These are phyloP conservation scores for Caenorhabditis japonica DNA, from an alignment of 2,888 invertebrate genomes.

Conservation along the genomic window DNA sequence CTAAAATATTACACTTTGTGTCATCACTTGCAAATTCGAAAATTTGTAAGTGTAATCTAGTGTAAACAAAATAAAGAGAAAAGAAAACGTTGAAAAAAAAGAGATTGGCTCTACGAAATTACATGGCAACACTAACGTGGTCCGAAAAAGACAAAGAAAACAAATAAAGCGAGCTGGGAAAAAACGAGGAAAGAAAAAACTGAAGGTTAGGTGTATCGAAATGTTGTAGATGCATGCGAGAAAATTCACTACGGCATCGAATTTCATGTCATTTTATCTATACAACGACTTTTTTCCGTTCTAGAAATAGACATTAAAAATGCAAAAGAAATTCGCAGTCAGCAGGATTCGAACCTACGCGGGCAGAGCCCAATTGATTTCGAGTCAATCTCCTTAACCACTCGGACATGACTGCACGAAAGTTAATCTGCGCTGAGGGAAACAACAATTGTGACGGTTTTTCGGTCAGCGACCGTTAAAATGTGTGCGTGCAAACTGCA, in stretches of 20 bases:
- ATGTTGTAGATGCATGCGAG: slow-evolving; percentile 46
- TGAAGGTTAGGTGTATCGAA: slow-evolving; percentile 26
- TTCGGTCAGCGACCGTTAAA: no score
- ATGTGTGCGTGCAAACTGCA: no score
- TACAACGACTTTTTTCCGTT: slow-evolving; percentile 33
- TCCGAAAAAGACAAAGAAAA: slow-evolving; percentile 9
- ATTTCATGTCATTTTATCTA: slow-evolving; percentile 39
- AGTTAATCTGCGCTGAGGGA: background rate
- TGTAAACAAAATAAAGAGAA: slow-evolving; percentile 34
- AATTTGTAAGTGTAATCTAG: slow-evolving; percentile 39
- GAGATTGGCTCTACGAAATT: slow-evolving; percentile 14
- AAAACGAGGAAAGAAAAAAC: slow-evolving; percentile 3
- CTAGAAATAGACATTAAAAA: slow-evolving; percentile 15
- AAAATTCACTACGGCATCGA: slow-evolving; percentile 44
- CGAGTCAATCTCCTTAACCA: slow-evolving; percentile 67
- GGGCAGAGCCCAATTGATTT: slow-evolving; percentile 68
- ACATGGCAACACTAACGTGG: slow-evolving; percentile 43
- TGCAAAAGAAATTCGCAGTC: background rate
- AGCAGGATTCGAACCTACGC: slow-evolving; percentile 64
- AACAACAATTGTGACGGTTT: background rate
- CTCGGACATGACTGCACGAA: slow-evolving; percentile 20
- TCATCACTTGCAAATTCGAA: slow-evolving; percentile 25
- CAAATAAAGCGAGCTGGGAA: slow-evolving; percentile 27
- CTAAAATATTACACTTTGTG: slow-evolving; percentile 14
- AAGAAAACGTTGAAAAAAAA: slow-evolving; percentile 14